Evolutionary conservation across 2,888 invertebrate genomes (phyloP).

Genomic region (Tenthredo scrophulariae): DNA sequence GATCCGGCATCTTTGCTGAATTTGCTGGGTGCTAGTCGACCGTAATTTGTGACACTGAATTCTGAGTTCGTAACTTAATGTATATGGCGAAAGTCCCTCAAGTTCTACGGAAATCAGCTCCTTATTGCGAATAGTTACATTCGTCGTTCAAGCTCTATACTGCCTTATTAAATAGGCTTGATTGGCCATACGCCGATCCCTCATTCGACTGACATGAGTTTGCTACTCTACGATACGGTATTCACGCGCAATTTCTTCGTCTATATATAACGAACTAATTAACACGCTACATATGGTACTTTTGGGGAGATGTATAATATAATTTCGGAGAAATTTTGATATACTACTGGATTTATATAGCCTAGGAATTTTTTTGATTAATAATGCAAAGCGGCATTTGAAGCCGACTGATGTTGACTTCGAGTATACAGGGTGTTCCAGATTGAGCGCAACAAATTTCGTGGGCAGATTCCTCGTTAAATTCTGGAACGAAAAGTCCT

Average conservation of each 20-base stretch:
- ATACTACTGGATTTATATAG: too few relatives aligned
- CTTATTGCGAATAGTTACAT: not conserved
- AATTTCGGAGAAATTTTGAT: too few relatives aligned
- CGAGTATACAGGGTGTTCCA: too few relatives aligned
- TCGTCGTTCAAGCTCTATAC: not conserved
- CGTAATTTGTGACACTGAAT: slow-evolving; percentile 4
- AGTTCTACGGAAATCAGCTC: not conserved
- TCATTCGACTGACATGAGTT: not conserved
- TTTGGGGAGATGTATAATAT: not conserved
- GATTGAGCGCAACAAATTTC: too few relatives aligned
- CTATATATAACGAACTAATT: too few relatives aligned
- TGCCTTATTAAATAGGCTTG: not conserved
- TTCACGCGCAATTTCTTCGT: not conserved
- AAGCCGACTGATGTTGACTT: too few relatives aligned
- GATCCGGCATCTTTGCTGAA: not conserved
- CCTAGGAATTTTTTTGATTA: too few relatives aligned
- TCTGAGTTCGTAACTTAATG: not conserved
- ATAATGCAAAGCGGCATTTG: too few relatives aligned
- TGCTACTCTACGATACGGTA: not conserved
- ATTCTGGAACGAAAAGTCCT: too few relatives aligned
- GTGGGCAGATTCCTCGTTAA: too few relatives aligned
- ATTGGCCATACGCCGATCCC: not conserved
- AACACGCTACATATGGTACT: not conserved
- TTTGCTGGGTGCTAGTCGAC: not conserved
- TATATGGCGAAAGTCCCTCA: not conserved